A percentile compares a stretch with the other conserved stretches of the same genome.
phyloP scores from a whole-genome alignment of 2,113 vertebrate species.

The Emberiza fucata region DNA sequence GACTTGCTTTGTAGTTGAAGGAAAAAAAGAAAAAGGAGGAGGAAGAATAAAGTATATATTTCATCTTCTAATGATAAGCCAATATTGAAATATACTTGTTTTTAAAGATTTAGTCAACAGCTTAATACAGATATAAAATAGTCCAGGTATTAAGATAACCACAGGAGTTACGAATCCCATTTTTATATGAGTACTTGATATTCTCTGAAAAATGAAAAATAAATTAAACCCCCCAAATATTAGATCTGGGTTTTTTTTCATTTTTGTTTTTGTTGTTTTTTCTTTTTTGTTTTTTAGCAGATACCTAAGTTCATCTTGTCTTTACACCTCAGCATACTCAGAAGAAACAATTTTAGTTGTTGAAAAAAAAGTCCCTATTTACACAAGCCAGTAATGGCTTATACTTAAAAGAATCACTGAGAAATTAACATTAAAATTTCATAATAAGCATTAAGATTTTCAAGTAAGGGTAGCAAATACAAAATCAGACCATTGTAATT shows the following conservation, averaged over 20 bases:
- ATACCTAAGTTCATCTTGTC: not conserved
- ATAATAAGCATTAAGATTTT: not conserved
- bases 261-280: not conserved
- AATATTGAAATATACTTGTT: not conserved
- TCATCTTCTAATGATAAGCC: not conserved
- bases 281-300: not conserved
- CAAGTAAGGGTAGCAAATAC: not conserved
- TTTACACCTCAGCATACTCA: not conserved
- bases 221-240: not conserved
- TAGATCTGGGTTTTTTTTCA: not conserved
- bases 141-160: not conserved
- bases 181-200: not conserved
- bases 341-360: not conserved
- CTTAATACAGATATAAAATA: not conserved
- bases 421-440: not conserved
- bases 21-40: constrained; percentile 24
- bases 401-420: not conserved
- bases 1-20: not conserved
- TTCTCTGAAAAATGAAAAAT: not conserved
- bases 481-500: not conserved
- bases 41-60: constrained; percentile 23
- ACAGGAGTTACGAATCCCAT: not conserved
- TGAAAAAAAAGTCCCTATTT: not conserved
- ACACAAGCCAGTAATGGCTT: not conserved
- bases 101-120: not conserved